Conservation (phyloP, 2,888 invertebrate species). For the Carpatolechia fugitivella region DNA sequence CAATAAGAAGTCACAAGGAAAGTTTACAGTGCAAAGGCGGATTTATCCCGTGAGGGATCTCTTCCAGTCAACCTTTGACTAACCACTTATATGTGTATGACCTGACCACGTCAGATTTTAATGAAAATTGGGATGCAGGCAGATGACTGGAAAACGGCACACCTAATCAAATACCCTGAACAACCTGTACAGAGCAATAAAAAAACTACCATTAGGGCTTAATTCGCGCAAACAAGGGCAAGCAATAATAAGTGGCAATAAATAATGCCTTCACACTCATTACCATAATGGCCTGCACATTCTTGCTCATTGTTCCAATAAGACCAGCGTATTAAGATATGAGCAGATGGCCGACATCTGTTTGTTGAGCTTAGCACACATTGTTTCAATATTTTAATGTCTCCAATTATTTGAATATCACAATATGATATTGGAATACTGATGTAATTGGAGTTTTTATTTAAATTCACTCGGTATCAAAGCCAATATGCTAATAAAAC, state of each 20-base stretch:
- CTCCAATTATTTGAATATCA: background rate
- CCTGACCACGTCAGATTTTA: too few relatives aligned
- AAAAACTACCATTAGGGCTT: background rate
- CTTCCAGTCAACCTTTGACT: too few relatives aligned
- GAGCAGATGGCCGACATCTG: background rate
- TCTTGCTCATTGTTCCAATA: background rate
- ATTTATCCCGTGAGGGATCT: too few relatives aligned
- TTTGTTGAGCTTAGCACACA: background rate
- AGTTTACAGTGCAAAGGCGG: too few relatives aligned
- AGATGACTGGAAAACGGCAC: too few relatives aligned
- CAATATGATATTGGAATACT: background rate
- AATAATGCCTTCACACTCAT: conserved; percentile 21
- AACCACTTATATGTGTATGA: too few relatives aligned
- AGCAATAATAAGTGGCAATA: conserved; percentile 4
- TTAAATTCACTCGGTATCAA: background rate
- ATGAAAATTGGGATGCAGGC: too few relatives aligned
- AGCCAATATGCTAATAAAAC: background rate
- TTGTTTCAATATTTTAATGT: background rate
- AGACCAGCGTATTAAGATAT: background rate
- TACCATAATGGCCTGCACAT: background rate
- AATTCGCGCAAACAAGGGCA: background rate
- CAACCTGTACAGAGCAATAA: background rate
- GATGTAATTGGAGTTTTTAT: background rate
- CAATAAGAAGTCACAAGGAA: too few relatives aligned
- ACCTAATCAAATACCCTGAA: too few relatives aligned